These are phyloP conservation scores for Ictidomys tridecemlineatus DNA, from an alignment of 2,113 vertebrate species.

Conservation along the genomic window DNA sequence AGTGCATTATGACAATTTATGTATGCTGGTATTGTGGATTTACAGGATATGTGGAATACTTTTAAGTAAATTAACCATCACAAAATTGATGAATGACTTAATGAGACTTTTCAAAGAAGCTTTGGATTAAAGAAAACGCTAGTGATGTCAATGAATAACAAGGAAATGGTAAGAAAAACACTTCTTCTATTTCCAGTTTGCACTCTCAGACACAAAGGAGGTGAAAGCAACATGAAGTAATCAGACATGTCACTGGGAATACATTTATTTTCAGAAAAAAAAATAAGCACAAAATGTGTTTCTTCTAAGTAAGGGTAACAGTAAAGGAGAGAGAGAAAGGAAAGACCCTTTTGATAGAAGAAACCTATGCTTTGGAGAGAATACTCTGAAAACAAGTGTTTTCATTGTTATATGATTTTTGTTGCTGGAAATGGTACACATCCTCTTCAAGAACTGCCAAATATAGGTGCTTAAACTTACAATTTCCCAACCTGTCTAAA, in stretches of 20 bases:
- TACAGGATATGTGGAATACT: background rate
- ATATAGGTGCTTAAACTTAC: background rate
- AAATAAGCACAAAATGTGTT: constrained; percentile 23
- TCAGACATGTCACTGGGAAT: background rate
- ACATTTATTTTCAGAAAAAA: background rate
- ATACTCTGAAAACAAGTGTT: background rate
- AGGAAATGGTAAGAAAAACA: background rate
- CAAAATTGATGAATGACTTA: background rate
- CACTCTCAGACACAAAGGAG: background rate
- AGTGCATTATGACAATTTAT: background rate
- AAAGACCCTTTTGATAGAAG: background rate
- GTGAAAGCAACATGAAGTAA: background rate
- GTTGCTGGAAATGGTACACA: constrained; percentile 34
- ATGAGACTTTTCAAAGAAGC: background rate
- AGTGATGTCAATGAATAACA: background rate
- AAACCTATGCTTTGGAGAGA: background rate
- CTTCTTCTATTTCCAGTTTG: constrained; percentile 6
- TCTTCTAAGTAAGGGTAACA: background rate
- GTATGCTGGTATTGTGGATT: background rate
- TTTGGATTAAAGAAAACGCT: constrained; percentile 38
- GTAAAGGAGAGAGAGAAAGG: background rate
- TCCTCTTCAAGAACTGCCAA: constrained; percentile 42
- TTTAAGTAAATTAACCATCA: background rate
- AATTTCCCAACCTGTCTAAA: constrained; percentile 1
- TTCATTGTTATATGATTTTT: constrained; percentile 18